Evolutionary conservation across 2,113 vertebrate genomes (phyloP).

Genomic region (Otocyon megalotis): DNA sequence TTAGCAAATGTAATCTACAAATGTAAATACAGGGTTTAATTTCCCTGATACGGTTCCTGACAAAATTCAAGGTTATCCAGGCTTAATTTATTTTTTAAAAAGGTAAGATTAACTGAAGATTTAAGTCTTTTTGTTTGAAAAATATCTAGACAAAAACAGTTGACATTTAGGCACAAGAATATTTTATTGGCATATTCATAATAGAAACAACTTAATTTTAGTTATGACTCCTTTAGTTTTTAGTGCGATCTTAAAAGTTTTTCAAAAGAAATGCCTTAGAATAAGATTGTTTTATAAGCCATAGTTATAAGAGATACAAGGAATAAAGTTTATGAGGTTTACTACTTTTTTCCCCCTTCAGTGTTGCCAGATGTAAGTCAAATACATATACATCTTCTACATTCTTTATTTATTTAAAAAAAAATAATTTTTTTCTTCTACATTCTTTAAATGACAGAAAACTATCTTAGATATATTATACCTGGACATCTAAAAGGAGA

Average conservation of each 20-base stretch:
- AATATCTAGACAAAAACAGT: not conserved
- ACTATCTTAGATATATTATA: not conserved
- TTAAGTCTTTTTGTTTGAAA: not conserved
- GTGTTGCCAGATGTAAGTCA: not conserved
- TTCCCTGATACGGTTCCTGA: not conserved
- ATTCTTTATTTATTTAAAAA: too few species aligned
- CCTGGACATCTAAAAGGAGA: not conserved
- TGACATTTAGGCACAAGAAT: slow-evolving; percentile 6
- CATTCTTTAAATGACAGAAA: slow-evolving; percentile 29
- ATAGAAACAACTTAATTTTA: not conserved
- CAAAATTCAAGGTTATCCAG: not conserved
- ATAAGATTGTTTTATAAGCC: not conserved
- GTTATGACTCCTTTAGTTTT: not conserved
- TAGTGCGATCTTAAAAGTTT: not conserved
- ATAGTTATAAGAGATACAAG: not conserved
- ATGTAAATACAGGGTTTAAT: not conserved
- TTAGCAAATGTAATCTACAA: not conserved
- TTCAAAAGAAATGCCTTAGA: not conserved
- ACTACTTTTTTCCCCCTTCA: not conserved
- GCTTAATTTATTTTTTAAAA: not conserved
- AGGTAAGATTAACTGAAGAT: not conserved
- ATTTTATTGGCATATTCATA: not conserved
- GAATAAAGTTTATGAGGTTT: not conserved
- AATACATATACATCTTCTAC: not conserved
- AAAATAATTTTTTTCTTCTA: not conserved